Base-by-base conservation (phyloP, 1,140 invertebrate species). In the Eurosta solidaginis region DNA sequence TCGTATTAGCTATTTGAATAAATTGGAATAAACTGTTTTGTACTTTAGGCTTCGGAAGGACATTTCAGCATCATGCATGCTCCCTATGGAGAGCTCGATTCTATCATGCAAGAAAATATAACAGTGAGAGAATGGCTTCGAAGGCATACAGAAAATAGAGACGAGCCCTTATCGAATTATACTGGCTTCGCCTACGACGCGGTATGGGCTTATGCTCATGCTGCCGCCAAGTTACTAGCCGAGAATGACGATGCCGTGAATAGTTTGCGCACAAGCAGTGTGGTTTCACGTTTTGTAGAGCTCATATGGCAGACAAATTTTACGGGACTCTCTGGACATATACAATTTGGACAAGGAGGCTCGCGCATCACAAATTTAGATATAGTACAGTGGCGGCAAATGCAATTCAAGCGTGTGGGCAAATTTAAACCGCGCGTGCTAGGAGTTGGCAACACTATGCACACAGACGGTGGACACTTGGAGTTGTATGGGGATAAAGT, bases 101-200 rank as follows among this genome's bases (percentile, higher is more conserved):
- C 87, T 1, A 85, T 90, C 0, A 94, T 93, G 91, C 92, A 93
- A 83, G 92, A 94, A 82, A 91, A 90, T 27, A 90, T 89, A 20
- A 91, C 91, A 0, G 90, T 94, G 0, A 82, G 84, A 0, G 81
- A 91, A 54, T 94, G 93, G 93, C 82, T 89, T 29, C 79, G 83
- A 2, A 42, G 6, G 20, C 54, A 68, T 27, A n/a, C 54, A 14
- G 1, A 52, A 22, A 76, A 6, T 1, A 44, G 79, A 33, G 76
- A 78, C 40, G 47, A 22, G 2, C 44, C 49, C 2, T 29, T 79
- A 6, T 83, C 81, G 6, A 83, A 81, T 80, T 96, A 94, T 87
- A 94, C 92, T 9, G 93, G 93, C 1, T 96, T 93, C 82, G 91
- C 92, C 0, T 96, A 96, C 85, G 95, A 96, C 88, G 95, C 94